phyloP scores from a whole-genome alignment of 2,797 vertebrate species.

The Phrynocephalus guinanensis region DNA sequence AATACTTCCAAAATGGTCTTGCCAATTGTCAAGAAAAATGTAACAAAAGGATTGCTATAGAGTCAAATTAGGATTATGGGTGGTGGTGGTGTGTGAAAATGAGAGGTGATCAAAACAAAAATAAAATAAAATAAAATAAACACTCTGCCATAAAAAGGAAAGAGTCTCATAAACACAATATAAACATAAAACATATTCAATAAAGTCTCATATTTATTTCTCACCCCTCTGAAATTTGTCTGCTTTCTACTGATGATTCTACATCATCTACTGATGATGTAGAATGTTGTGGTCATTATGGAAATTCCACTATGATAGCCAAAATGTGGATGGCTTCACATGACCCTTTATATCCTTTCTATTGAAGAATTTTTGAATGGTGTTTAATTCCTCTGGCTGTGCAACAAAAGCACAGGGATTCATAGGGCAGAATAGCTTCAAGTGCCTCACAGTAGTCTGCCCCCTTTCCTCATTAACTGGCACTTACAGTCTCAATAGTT shows the following conservation, averaged over 20 bases:
- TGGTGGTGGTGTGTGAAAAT: not conserved
- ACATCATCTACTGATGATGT: not conserved
- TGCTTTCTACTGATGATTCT: not conserved
- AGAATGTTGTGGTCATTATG: not conserved
- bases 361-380: too few species aligned
- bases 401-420: too few species aligned
- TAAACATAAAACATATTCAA: slow-evolving; percentile 41
- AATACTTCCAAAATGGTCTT: not conserved
- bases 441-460: too few species aligned
- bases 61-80: slow-evolving; percentile 46
- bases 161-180: slow-evolving; percentile 40
- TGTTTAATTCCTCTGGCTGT: not conserved
- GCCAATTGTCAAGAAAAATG: not conserved
- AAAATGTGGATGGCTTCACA: not conserved
- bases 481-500: too few species aligned
- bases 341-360: not conserved
- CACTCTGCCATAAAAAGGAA: slow-evolving; percentile 15
- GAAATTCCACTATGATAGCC: not conserved
- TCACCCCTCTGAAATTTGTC: too few species aligned
- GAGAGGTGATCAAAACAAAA: slow-evolving; percentile 22
- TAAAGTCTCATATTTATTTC: not conserved
- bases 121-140: not conserved
- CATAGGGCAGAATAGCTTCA: too few species aligned
- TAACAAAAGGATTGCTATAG: not conserved
- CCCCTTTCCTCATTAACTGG: too few species aligned